Base-by-base conservation (phyloP, 2,113 vertebrate species). In the Vidua macroura region DNA sequence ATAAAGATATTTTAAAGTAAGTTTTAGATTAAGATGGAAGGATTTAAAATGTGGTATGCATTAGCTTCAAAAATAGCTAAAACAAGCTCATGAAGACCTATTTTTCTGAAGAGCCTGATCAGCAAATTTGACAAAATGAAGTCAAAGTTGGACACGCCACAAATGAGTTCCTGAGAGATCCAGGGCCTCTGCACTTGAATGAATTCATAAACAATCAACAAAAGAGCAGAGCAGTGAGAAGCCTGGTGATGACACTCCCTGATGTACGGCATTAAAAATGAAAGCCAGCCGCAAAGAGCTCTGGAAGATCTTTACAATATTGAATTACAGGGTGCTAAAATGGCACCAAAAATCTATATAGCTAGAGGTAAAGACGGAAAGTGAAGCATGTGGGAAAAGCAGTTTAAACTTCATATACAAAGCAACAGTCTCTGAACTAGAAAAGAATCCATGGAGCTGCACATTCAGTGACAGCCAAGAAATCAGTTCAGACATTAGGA, bases 71-170 rank as follows among this genome's bases (percentile, higher is more conserved):
- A 69, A 90, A 77, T 51, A 85, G 11, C 39, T 88, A 37, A 64
- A 83, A 59, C 2, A 56, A 79, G 46, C 53, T 64, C 22, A 37
- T 13, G 20, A 79, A 79, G 46, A 68, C 9, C 46, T 56, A 15
- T 77, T 80, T 79, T 52, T 77, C 51, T 77, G 13, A 83, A 64
- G 24, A 92, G 78, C 53, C 44, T 60, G 33, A 85, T 70, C 62
- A 83, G 83, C 41, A 88, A 41, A 73, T 41, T 60, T 73, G 51
- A 83, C 93, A 80, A 80, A 86, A 95, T 76, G 22, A 96, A 80
- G 72, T 80, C 81, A 60, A 95, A 86, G 59, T 41, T 83, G 76
- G 91, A 83, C 6, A 7, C 3, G 1, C 30, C 60, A 74, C 73
- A 78, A 19, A 56, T 3, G 14, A 30, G 60, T 25, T 84, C 78